These are phyloP conservation scores for Acrocephalus kingi DNA, from an alignment of 2,113 vertebrate genomes.

Conservation along the genomic window DNA sequence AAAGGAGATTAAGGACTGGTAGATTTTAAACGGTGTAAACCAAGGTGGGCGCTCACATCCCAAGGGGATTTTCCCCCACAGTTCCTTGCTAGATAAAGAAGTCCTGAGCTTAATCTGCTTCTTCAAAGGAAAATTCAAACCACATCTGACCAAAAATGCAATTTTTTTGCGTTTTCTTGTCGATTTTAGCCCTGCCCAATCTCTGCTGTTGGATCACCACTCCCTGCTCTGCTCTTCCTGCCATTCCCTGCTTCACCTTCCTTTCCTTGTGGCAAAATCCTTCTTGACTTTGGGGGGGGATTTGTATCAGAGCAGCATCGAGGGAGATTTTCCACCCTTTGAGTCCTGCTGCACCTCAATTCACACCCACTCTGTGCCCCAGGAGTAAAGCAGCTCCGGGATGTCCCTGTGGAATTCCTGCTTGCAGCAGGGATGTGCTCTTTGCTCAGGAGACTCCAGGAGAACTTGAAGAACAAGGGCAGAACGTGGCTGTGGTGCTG, in stretches of 20 bases:
- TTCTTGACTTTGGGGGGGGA: neutral
- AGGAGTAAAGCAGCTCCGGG: neutral
- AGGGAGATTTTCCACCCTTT: neutral
- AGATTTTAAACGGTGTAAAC: neutral
- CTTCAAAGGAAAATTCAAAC: neutral
- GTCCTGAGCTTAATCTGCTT: neutral
- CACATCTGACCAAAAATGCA: neutral
- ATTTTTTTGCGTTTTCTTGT: neutral
- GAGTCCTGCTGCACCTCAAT: neutral
- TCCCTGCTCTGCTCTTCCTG: neutral
- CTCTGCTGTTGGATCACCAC: neutral
- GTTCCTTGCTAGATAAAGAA: neutral
- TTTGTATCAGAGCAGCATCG: neutral
- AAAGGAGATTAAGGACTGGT: neutral
- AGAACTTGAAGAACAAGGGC: fast-evolving
- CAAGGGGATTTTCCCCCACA: neutral
- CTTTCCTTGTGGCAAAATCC: neutral
- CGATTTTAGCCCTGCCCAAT: neutral
- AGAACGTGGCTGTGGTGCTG: neutral
- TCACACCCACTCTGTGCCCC: fast-evolving
- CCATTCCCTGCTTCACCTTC: neutral
- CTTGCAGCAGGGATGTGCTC: neutral
- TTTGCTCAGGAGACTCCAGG: neutral
- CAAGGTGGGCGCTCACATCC: neutral
- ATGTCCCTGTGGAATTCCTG: neutral